Evolutionary conservation across 2,113 vertebrate genomes (phyloP).

Genomic region (Neogobius melanostomus): DNA sequence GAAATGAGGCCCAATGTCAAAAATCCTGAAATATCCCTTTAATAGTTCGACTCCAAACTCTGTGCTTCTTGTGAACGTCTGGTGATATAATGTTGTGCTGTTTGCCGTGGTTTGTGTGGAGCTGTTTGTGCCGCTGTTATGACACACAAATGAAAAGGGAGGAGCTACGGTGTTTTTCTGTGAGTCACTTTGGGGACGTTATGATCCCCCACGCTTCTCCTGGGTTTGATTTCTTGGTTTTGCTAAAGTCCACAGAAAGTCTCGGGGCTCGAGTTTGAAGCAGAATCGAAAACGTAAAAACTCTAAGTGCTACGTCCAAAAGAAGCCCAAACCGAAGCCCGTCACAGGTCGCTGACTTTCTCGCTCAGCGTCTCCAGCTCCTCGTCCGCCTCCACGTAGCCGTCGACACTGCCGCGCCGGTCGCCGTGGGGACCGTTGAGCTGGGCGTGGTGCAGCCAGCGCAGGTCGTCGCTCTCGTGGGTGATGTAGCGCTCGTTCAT

Average conservation of each 20-base stretch:
- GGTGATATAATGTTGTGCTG: no score
- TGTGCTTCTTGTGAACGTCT: no score
- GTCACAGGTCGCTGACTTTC: conserved; percentile 93
- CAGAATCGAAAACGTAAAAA: neutral
- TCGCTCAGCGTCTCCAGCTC: conserved; percentile 92
- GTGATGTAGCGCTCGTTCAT: conserved; percentile 94
- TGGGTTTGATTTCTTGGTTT: no score
- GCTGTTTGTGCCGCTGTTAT: no score
- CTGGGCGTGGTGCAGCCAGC: conserved; percentile 90
- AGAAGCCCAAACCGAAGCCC: neutral
- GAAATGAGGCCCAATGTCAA: no score
- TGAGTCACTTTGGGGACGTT: no score
- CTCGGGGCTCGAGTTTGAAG: neutral
- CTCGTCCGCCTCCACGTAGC: conserved; percentile 82
- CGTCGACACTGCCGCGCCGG: conserved; percentile 70
- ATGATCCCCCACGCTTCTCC: no score
- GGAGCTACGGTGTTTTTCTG: no score
- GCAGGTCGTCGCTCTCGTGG: conserved; percentile 93
- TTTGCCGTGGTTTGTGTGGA: no score
- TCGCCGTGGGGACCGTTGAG: conserved; percentile 70
- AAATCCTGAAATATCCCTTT: no score
- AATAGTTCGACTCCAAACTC: no score
- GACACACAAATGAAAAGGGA: no score
- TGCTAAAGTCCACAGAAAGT: neutral
- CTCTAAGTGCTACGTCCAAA: conserved; percentile 4